phyloP scores from a whole-genome alignment of 2,797 vertebrate species.

The Alca torda region DNA sequence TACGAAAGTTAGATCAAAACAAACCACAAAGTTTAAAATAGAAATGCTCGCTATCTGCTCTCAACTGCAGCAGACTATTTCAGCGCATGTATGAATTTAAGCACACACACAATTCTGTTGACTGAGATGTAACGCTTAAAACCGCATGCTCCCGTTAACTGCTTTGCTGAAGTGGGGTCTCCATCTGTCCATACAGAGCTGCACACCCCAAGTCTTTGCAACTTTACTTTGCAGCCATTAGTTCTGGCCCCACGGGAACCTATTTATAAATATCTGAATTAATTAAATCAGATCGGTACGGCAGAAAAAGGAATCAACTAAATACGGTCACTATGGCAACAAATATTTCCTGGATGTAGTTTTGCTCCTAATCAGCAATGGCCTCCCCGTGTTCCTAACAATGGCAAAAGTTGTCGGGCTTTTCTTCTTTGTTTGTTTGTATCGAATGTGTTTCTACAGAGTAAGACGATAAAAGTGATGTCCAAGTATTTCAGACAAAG shows the following conservation, averaged over 20 bases:
- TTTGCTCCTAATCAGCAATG: constrained; percentile 3
- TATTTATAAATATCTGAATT: constrained; percentile 74
- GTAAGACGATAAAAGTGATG: not conserved
- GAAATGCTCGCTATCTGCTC: not conserved
- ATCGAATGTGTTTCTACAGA: not conserved
- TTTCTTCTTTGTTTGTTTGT: not conserved
- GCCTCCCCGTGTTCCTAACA: not conserved
- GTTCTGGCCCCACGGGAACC: constrained; percentile 28
- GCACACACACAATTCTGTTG: not conserved
- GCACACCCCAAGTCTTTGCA: not conserved
- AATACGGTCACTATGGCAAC: constrained; percentile 71
- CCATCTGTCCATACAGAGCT: not conserved
- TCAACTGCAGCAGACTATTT: not conserved
- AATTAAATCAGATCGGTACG: constrained; percentile 69
- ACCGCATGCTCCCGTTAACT: not conserved
- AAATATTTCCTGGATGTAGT: constrained; percentile 62
- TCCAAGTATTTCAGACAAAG: not conserved
- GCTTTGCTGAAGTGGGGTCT: not conserved
- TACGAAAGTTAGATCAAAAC: constrained; percentile 15
- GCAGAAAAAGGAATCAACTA: constrained; percentile 17
- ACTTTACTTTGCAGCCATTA: constrained; percentile 43
- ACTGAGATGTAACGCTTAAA: not conserved
- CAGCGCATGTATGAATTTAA: not conserved
- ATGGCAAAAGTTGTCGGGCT: not conserved
- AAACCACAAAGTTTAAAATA: not conserved